A percentile compares a stretch with the other conserved stretches of the same genome.
Conservation (phyloP, 2,888 invertebrate genomes). For the Silvanus unidentatus region DNA sequence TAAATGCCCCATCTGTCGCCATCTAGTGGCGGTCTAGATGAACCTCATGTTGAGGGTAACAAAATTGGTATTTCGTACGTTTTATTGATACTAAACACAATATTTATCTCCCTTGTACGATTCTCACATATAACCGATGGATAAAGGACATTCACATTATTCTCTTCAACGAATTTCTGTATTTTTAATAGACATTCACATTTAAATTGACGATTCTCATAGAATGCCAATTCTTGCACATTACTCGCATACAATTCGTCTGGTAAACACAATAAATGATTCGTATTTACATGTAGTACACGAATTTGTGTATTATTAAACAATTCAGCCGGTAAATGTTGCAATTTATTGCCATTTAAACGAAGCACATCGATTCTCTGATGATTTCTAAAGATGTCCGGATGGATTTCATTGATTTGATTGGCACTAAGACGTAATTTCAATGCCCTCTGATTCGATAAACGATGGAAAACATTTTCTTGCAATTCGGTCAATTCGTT, state of each 20-base stretch:
- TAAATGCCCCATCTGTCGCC: no score
- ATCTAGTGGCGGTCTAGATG: no score
- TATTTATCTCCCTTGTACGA: slow-evolving; percentile 22
- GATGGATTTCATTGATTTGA: slow-evolving; percentile 28
- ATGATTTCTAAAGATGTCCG: slow-evolving; percentile 24
- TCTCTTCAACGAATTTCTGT: slow-evolving; percentile 27
- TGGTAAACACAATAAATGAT: slow-evolving; percentile 31
- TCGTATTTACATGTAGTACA: slow-evolving; percentile 30
- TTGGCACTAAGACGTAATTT: slow-evolving; percentile 34
- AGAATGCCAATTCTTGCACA: slow-evolving; percentile 27
- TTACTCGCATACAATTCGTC: slow-evolving; percentile 21
- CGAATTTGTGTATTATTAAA: slow-evolving; percentile 29
- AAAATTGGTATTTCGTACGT: slow-evolving; percentile 30
- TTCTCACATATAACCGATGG: slow-evolving; percentile 32
- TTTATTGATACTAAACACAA: slow-evolving; percentile 29
- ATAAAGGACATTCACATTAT: slow-evolving; percentile 27
- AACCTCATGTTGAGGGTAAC: slow-evolving; percentile 8
- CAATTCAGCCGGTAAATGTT: slow-evolving; percentile 22
- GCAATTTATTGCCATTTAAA: slow-evolving; percentile 32
- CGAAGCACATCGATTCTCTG: slow-evolving; percentile 26
- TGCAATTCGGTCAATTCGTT: slow-evolving; percentile 30
- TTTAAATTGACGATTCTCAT: slow-evolving; percentile 30
- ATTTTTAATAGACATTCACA: slow-evolving; percentile 35
- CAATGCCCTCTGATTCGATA: slow-evolving; percentile 26
- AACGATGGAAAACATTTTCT: slow-evolving; percentile 28